phyloP scores from a whole-genome alignment of 2,113 vertebrate species.

The Neoarius graeffei region DNA sequence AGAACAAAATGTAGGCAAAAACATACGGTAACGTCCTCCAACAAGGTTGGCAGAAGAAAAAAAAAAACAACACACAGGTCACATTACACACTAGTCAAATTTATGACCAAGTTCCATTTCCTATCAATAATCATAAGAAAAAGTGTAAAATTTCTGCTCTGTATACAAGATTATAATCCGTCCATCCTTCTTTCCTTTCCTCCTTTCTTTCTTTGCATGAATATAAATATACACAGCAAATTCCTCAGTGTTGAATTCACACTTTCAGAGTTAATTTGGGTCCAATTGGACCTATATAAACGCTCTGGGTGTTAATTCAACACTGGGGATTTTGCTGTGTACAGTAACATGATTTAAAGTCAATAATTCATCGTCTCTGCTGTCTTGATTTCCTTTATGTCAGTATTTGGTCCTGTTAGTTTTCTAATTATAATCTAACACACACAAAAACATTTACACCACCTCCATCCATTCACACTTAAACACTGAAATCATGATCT shows the following conservation, averaged over 20 bases:
- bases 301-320: no score
- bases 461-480: background rate
- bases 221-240: no score
- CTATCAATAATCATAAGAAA: background rate
- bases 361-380: background rate
- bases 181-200: background rate
- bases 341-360: background rate
- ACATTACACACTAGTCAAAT: background rate
- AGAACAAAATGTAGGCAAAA: no score
- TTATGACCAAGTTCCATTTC: background rate
- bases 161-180: background rate
- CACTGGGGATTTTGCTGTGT: no score
- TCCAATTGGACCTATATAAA: no score
- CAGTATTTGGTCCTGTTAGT: background rate
- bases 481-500: background rate
- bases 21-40: no score
- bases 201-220: background rate
- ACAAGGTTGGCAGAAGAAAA: no score
- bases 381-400: background rate
- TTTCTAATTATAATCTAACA: background rate
- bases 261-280: no score
- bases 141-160: background rate
- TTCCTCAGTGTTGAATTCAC: no score
- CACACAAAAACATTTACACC: no score
- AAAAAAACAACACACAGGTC: background rate